Evolutionary conservation across 2,113 vertebrate genomes (phyloP).

Genomic region (Alectura lathami): DNA sequence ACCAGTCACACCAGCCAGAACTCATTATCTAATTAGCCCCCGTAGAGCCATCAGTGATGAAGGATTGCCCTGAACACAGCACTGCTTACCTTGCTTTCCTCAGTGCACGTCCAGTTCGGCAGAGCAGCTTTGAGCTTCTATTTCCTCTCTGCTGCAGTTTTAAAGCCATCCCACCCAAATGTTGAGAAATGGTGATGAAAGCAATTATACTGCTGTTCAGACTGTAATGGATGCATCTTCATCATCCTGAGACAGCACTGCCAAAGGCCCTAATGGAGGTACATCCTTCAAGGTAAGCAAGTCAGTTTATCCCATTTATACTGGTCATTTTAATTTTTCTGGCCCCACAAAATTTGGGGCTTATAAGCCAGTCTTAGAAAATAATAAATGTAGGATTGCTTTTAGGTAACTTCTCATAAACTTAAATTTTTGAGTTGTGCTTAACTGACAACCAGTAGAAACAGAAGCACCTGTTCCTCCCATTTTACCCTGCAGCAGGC

Average conservation of each 20-base stretch:
- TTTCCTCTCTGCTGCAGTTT: not conserved
- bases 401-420: not conserved
- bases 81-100: constrained; percentile 34
- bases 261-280: not conserved
- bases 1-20: not conserved
- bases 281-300: not conserved
- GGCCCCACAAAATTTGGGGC: not conserved
- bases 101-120: accelerated
- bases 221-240: not conserved
- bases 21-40: not conserved
- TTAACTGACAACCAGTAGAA: not conserved
- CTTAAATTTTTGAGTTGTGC: not conserved
- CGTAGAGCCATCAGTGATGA: not conserved
- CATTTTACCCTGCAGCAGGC: not conserved
- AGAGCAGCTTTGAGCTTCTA: constrained; percentile 4
- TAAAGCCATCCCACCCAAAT: not conserved
- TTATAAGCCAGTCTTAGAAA: not conserved
- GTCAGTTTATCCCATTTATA: not conserved
- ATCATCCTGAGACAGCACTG: not conserved
- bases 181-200: not conserved
- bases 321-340: not conserved
- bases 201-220: not conserved
- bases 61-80: not conserved
- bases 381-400: not conserved
- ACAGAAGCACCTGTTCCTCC: not conserved